phyloP scores from a whole-genome alignment of 2,888 invertebrate species.

The Himalopsyche anomala region DNA sequence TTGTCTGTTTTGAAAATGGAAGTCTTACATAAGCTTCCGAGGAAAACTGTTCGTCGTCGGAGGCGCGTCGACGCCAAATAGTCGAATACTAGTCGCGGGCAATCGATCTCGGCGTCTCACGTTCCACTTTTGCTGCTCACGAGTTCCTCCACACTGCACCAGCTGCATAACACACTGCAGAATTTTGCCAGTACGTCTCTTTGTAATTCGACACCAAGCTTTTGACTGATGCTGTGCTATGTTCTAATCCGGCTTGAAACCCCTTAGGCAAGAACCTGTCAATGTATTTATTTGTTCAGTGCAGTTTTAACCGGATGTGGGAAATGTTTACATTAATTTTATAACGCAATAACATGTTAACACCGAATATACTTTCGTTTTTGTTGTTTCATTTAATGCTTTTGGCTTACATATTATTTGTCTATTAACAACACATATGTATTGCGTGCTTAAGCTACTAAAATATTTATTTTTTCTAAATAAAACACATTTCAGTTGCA shows the following conservation, averaged over 20 bases:
- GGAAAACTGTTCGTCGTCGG: not conserved
- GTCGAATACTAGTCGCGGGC: not conserved
- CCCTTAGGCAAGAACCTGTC: too few relatives aligned
- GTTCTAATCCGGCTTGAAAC: not conserved
- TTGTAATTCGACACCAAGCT: not conserved
- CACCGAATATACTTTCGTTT: too few relatives aligned
- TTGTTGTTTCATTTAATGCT: too few relatives aligned
- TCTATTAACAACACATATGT: too few relatives aligned
- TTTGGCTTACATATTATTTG: too few relatives aligned
- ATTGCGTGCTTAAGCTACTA: too few relatives aligned
- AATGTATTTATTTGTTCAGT: too few relatives aligned
- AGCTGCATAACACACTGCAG: slow-evolving; percentile 13
- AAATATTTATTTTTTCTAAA: too few relatives aligned
- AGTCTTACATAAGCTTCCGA: not conserved
- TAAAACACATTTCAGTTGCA: too few relatives aligned
- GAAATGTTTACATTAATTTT: too few relatives aligned
- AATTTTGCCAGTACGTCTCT: not conserved
- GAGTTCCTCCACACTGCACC: slow-evolving; percentile 8
- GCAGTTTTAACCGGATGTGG: too few relatives aligned
- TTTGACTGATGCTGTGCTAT: not conserved
- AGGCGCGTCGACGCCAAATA: not conserved
- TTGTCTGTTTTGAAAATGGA: not conserved
- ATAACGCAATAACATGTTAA: too few relatives aligned
- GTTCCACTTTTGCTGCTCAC: slow-evolving; percentile 35
- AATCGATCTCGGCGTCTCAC: slow-evolving; percentile 21